Evolutionary conservation across 2,888 invertebrate genomes (phyloP), one percentile per base, ranked within the genome.

Genomic region (Andrena hattorfiana): DNA sequence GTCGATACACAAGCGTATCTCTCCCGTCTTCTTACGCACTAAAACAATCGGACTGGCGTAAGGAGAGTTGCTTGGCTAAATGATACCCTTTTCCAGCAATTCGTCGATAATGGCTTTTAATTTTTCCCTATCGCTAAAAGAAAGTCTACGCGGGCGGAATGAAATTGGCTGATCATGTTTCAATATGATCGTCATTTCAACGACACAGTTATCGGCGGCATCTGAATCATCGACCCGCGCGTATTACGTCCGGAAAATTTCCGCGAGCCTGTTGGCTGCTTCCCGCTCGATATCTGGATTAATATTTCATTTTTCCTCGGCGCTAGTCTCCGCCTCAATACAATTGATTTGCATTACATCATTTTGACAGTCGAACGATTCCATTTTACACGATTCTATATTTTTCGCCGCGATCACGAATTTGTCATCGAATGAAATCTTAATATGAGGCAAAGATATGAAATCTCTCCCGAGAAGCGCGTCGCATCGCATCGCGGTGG

Each of bases 1-100:
- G 4, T 70, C 59, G 1, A 64, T 5, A 10, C 48, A 64, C 16
- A 64, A 42, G 3, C 63, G 35, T 2, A 48, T 32, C 10, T 63
- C 32, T 64, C 26, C 48, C 7, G 20, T 16, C 23, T 60, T 60
- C 26, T 60, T 60, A 5, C 59, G 3, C 16, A 28, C 26, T 30
- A 60, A 16, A 6, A 60, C 42, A 13, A 64, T 64, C 3, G 63
- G 48, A 16, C 63, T 48, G 13, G 63, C 63, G 42, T 64, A 64
- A 16, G 26, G 48, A 2, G 63, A 48, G 26, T 64, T 48, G 48
- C 35, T 64, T 5, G 63, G 42, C 6, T 26, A 3, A 64, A 64
- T 48, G 6, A 48, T 26, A 0, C 13, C 20, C 20, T 35, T 6
- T 35, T 23, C 13, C 6, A 69, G 23, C 16, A 69, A 13, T 0